Base-by-base conservation (phyloP, 2,113 vertebrate genomes). In the Mixornis gularis region DNA sequence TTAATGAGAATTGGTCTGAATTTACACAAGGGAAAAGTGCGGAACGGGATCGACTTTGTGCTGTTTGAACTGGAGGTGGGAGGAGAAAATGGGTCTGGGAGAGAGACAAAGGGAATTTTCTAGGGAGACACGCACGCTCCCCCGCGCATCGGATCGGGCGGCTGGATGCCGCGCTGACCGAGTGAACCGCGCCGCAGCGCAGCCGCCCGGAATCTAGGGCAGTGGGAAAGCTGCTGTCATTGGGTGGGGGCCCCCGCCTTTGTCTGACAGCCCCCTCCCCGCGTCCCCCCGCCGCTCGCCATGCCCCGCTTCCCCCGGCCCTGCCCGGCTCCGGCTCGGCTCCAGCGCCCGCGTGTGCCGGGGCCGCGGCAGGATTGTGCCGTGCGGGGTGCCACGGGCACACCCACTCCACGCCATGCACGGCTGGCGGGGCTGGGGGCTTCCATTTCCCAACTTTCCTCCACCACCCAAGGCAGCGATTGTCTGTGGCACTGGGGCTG, bases 101-200 rank as follows among this genome's bases (percentile, higher is more conserved):
- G 85, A 55, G 85, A 92, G 85, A 93, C 89, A 92, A 93, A 89
- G 91, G 91, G 91, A 93, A 82, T 92, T 95, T 96, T 91, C 92
- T 79, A 15, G 85, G 87, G 93, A 92, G 79, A 68, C 40, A 70
- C 59, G 34, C 65, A 4, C 69, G 52, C 80, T 78, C 58, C 93
- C 70, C 90, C 58, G 53, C 63, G 48, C 84, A 24, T 41, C 30
- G 25, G 51, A 6, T 74, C 72, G 63, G 79, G 63, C 60, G 21
- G 87, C 82, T 41, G 92, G 78, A 38, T 72, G 88, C 71, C 32
- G 69, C 43, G 87, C 79, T 95, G 93, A 72, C 93, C 94, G 86
- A 65, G 81, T 72, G 89, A 89, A 85, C 82, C 76, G 46, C 63
- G 44, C 46, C 41, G 89, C 85, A 58, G 81, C 51, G 82, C 93